phyloP scores from a whole-genome alignment of 1,140 invertebrate genomes.

The Trichonephila clavipes region DNA sequence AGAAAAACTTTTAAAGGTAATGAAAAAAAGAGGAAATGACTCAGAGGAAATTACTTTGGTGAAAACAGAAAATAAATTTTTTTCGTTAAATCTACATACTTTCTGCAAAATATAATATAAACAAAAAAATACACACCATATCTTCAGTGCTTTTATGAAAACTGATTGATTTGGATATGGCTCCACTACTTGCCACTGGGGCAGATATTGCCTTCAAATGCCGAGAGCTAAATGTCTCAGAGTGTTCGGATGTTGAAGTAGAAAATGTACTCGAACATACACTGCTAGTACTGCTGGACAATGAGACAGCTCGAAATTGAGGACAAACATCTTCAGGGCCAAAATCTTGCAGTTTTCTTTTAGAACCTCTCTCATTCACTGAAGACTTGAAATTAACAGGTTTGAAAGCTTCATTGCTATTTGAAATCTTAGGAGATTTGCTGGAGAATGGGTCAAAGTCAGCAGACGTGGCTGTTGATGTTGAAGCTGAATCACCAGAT shows the following conservation, averaged over 20 bases:
- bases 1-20: no score
- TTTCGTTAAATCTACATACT: no score
- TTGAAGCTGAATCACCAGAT: slow-evolving; percentile 9
- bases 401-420: slow-evolving; percentile 4
- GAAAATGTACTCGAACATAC: background rate
- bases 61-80: no score
- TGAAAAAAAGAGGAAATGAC: no score
- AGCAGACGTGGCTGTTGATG: background rate
- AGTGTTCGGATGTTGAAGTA: background rate
- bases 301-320: slow-evolving; percentile 46
- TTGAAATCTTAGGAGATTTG: background rate
- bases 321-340: slow-evolving; percentile 62
- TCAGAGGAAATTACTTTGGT: no score
- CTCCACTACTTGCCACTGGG: slow-evolving; percentile 84
- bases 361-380: slow-evolving; percentile 30
- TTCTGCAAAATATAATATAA: no score
- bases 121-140: slow-evolving; percentile 50
- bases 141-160: slow-evolving; percentile 93
- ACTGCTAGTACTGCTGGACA: slow-evolving; percentile 5
- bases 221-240: slow-evolving; percentile 27
- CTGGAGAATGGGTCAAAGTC: slow-evolving; percentile 65
- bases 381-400: background rate
- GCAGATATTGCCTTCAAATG: slow-evolving; percentile 55
- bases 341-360: slow-evolving; percentile 65
- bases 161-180: slow-evolving; percentile 94